Evolutionary conservation across 1,140 invertebrate species (phyloP).

Genomic region (Globodera ellingtonae): DNA sequence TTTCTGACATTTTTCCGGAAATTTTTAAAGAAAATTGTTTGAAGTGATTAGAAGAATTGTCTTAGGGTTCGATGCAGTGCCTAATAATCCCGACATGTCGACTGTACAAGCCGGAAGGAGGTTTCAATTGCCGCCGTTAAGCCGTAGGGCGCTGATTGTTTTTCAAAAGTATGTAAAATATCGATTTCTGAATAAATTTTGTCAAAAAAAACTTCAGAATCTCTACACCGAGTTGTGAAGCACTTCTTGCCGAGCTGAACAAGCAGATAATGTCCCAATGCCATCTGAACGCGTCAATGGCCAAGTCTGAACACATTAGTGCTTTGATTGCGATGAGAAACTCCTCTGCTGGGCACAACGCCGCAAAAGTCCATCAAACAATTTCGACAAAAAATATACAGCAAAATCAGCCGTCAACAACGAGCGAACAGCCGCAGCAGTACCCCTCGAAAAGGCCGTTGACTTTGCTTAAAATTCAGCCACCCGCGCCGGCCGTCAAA

Average conservation of each 20-base stretch:
- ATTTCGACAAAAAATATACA: conserved; percentile 13
- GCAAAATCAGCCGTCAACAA: neutral
- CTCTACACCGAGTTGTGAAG: neutral
- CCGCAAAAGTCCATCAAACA: neutral
- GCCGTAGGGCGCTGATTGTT: conserved; percentile 23
- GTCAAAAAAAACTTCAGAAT: neutral
- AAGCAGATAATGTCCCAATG: neutral
- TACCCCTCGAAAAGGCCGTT: neutral
- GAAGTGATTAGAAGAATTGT: neutral
- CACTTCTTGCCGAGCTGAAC: neutral
- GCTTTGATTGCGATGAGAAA: conserved; percentile 11
- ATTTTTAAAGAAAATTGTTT: neutral
- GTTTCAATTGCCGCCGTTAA: neutral
- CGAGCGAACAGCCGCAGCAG: neutral
- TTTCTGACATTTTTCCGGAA: too few species aligned
- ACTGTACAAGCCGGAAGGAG: neutral
- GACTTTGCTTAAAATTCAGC: conserved; percentile 3
- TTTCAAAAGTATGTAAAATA: conserved; percentile 24
- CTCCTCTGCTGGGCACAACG: neutral
- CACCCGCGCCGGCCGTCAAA: conserved; percentile 18
- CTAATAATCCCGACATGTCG: conserved; percentile 8
- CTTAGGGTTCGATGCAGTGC: conserved; percentile 22
- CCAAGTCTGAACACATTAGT: neutral
- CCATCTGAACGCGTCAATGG: conserved; percentile 1
- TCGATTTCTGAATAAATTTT: neutral